These are phyloP conservation scores for Plagiodera versicolora DNA, from an alignment of 2,888 invertebrate genomes.

Conservation along the genomic window DNA sequence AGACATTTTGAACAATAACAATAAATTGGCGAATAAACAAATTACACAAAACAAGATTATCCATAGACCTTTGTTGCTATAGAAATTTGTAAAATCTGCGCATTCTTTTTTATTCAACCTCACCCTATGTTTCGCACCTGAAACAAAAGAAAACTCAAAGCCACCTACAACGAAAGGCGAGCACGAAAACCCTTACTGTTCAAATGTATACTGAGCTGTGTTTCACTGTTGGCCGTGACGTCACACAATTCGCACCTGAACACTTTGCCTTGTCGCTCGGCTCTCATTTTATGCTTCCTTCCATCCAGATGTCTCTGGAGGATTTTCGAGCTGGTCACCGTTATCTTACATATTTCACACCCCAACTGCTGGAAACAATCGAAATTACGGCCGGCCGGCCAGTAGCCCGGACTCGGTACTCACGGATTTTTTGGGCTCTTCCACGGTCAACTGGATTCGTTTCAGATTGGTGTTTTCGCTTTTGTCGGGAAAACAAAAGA, in stretches of 20 bases:
- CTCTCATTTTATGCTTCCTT: slow-evolving; percentile 49
- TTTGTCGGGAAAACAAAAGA: neutral
- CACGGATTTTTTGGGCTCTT: neutral
- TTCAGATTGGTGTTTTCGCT: neutral
- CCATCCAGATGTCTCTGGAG: slow-evolving; percentile 51
- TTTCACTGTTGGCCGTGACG: slow-evolving; percentile 51
- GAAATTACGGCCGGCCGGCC: too few relatives aligned
- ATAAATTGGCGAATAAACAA: slow-evolving; percentile 49
- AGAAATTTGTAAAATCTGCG: slow-evolving; percentile 37
- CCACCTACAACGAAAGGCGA: too few relatives aligned
- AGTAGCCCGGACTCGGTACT: too few relatives aligned
- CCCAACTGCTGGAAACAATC: slow-evolving; percentile 39
- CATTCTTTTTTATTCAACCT: slow-evolving; percentile 40
- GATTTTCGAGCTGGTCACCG: slow-evolving; percentile 51
- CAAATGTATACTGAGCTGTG: slow-evolving; percentile 51
- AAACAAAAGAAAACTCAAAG: slow-evolving; percentile 26
- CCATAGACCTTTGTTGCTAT: slow-evolving; percentile 44
- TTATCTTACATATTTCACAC: slow-evolving; percentile 51
- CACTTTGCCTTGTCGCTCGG: slow-evolving; percentile 49
- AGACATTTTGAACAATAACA: slow-evolving; percentile 42
- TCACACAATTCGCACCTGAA: slow-evolving; percentile 52
- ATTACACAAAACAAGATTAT: slow-evolving; percentile 47
- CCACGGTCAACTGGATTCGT: neutral
- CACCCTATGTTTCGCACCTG: slow-evolving; percentile 44
- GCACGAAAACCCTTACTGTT: slow-evolving; percentile 45